phyloP scores from a whole-genome alignment of 1,140 invertebrate species.

The Portunus trituberculatus region DNA sequence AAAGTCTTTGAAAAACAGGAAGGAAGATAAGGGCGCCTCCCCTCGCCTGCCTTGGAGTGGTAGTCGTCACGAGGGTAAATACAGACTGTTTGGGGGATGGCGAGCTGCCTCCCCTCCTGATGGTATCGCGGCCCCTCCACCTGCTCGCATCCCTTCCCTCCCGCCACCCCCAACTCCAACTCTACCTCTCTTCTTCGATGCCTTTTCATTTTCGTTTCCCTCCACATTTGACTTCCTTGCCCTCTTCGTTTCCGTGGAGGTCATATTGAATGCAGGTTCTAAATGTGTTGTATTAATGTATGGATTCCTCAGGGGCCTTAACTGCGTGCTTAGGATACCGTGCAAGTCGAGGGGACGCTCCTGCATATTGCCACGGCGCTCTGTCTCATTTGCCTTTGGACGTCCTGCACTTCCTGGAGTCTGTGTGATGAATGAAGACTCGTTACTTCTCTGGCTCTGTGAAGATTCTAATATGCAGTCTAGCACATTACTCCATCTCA shows the following conservation, averaged over 20 bases:
- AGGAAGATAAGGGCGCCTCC: neutral
- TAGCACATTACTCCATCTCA: no score
- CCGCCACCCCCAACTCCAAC: neutral
- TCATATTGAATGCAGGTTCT: neutral
- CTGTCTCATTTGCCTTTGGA: no score
- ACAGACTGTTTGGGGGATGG: neutral
- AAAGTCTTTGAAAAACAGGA: constrained; percentile 3
- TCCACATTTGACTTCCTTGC: neutral
- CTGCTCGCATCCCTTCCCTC: neutral
- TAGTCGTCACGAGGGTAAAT: constrained; percentile 8
- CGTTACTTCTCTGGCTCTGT: no score
- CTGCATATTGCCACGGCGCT: no score
- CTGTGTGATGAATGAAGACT: no score
- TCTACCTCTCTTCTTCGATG: neutral
- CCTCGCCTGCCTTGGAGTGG: neutral
- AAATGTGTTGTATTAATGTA: neutral
- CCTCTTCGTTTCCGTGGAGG: neutral
- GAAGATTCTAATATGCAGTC: no score
- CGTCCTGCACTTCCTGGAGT: no score
- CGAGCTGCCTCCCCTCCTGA: neutral
- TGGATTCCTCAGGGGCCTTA: no score
- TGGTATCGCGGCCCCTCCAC: neutral
- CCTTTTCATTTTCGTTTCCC: neutral
- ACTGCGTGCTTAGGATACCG: no score
- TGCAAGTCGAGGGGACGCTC: no score